Base-by-base conservation (phyloP, 2,888 invertebrate genomes). In the Luffia ferchaultella region DNA sequence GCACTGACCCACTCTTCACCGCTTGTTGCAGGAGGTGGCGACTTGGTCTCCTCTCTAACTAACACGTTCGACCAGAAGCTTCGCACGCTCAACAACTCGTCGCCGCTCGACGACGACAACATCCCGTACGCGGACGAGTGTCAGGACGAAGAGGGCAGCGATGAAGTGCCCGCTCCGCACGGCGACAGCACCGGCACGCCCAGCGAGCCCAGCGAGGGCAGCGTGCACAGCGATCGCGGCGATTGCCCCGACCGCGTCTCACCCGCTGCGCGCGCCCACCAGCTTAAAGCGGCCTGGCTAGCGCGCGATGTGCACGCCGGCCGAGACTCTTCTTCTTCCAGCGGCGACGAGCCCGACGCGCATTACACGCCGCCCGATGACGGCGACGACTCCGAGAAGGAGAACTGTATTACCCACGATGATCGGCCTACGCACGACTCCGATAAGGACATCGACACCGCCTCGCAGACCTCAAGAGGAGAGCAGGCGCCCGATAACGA, bases 61-160 rank as follows among this genome's bases (percentile, higher is more conserved):
- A 92, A 91, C 67, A 91, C 93, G 53, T 90, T 94, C 76, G 94
- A 95, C 72, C 90, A 92, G 67, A 94, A 94, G 74, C 86, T 93
- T 76, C 89, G 90, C 62, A 89, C 90, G 63, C 74, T 91, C 63
- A 87, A 91, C 67, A 90, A 88, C 77, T 87, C 90, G 52, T 88
- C 88, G 53, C 87, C 87, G 62, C 85, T 87, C 45, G 86, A 85
- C 68, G 87, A 88, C 73, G 88, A 89, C 67, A 89, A 88, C 80
- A 88, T 90, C 69, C 90, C 90, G 50, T 91, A 86, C 76, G 90
- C 87, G 58, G 90, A 90, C 70, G 90, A 90, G 72, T 86, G 88
- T 54, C 88, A 87, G 54, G 89, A 89, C 64, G 86, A 80, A 60
- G 73, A 75, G 56, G 69, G 66, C 57, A 12, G 12, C 5, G 30